These are phyloP conservation scores for Microhierax caerulescens DNA, from an alignment of 2,797 vertebrate genomes.

Conservation along the genomic window DNA sequence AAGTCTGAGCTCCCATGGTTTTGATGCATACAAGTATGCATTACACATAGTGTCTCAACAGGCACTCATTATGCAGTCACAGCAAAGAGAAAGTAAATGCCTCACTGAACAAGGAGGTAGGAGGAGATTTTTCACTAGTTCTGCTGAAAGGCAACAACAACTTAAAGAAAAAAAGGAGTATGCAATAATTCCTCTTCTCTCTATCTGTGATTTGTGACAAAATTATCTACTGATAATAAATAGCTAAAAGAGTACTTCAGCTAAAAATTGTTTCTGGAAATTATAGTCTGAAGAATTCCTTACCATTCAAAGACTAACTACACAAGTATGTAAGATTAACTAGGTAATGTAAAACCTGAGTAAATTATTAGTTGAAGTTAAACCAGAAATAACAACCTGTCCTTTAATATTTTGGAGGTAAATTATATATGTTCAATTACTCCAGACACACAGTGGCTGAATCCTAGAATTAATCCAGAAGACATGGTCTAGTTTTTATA, in stretches of 20 bases:
- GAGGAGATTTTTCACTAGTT: slow-evolving; percentile 40
- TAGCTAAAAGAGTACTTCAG: neutral
- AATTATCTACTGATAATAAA: slow-evolving; percentile 8
- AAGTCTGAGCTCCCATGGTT: slow-evolving; percentile 59
- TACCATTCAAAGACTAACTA: neutral
- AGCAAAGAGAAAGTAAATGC: slow-evolving; percentile 64
- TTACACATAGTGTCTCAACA: slow-evolving; percentile 51
- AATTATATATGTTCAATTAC: slow-evolving; percentile 22
- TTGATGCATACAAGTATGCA: slow-evolving; percentile 51
- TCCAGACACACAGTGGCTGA: neutral
- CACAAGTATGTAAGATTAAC: neutral
- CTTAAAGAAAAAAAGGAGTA: too few species aligned
- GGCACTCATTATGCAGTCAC: slow-evolving; percentile 60
- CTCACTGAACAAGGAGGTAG: slow-evolving; percentile 40
- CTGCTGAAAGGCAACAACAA: slow-evolving; percentile 26
- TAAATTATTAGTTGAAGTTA: slow-evolving; percentile 59
- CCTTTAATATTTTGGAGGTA: slow-evolving; percentile 48
- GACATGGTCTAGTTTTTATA: neutral
- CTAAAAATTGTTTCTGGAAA: neutral
- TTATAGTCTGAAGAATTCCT: neutral
- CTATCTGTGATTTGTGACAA: neutral
- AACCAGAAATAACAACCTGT: slow-evolving; percentile 26
- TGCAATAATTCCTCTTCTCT: too few species aligned
- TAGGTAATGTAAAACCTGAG: slow-evolving; percentile 42
- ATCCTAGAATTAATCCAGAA: slow-evolving; percentile 5